A percentile compares a stretch with the other conserved stretches of the same genome.
These are phyloP conservation scores for Phoebastria nigripes DNA, from an alignment of 2,797 vertebrate species.

Conservation along the genomic window DNA sequence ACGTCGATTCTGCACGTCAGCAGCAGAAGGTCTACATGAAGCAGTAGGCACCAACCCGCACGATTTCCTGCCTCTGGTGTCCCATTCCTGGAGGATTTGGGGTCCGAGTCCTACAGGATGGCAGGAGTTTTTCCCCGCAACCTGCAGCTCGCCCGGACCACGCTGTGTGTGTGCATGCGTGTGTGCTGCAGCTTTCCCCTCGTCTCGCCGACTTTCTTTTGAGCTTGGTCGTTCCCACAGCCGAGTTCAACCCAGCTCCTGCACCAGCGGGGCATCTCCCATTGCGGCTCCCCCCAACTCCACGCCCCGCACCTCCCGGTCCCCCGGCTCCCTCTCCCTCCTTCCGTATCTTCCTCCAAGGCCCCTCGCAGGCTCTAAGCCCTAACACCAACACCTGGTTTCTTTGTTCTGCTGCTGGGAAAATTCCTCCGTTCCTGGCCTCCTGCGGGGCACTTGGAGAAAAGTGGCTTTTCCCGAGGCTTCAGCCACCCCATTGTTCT, in stretches of 20 bases:
- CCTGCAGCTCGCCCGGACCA: too few relatives aligned
- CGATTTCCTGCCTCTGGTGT: background rate
- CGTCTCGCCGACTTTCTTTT: background rate
- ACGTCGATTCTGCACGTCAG: background rate
- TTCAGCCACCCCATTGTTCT: background rate
- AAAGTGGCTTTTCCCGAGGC: background rate
- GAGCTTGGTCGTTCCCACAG: background rate
- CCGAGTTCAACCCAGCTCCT: background rate
- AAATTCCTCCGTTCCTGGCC: background rate
- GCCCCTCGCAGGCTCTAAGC: background rate
- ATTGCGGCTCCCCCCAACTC: too few relatives aligned
- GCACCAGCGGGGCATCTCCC: background rate
- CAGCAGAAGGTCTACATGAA: background rate
- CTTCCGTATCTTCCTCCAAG: background rate
- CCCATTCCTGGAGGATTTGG: background rate
- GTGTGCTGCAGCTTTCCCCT: background rate
- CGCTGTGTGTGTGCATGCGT: fast-evolving
- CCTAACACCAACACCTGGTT: background rate
- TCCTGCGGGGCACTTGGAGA: background rate
- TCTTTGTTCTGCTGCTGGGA: conserved; percentile 2
- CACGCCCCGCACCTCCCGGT: too few relatives aligned
- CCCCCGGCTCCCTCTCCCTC: background rate
- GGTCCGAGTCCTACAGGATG: background rate
- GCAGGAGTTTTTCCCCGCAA: background rate
- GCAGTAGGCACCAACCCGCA: fast-evolving